Evolutionary conservation across 53 echinoderm and acorn worm genomes (phyloP).

Genomic region (Mesocentrotus franciscanus): DNA sequence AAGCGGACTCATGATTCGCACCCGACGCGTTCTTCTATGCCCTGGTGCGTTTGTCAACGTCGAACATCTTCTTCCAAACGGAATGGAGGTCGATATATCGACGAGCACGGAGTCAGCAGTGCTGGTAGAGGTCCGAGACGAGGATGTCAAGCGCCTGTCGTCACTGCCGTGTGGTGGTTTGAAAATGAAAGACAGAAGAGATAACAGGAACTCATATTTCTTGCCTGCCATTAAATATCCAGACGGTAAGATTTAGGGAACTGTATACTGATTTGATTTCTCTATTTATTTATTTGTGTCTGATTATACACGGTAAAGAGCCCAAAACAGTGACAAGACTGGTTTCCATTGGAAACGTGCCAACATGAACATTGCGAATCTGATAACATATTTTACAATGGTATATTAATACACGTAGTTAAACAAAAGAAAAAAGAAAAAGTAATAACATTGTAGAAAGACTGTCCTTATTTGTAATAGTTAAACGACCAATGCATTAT

Average conservation of each 20-base stretch:
- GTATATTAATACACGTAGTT: no score
- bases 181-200: neutral
- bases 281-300: neutral
- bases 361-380: no score
- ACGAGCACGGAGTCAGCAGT: conserved; percentile 66
- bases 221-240: conserved; percentile 53
- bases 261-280: neutral
- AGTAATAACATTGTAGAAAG: no score
- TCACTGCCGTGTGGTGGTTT: conserved; percentile 6
- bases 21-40: conserved; percentile 61
- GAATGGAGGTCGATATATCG: conserved; percentile 68
- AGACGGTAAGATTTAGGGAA: conserved; percentile 9
- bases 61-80: conserved; percentile 52
- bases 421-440: no score
- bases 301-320: no score
- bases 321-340: no score
- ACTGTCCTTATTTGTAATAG: no score
- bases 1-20: conserved; percentile 36
- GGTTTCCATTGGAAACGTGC: no score
- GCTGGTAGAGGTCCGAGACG: conserved; percentile 60
- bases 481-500: no score
- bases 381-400: no score
- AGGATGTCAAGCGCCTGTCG: conserved; percentile 20
- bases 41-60: conserved; percentile 73
- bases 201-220: conserved; percentile 21